These are phyloP conservation scores for Peromyscus attwateri DNA, from an alignment of 2,797 vertebrate species.

Conservation along the genomic window DNA sequence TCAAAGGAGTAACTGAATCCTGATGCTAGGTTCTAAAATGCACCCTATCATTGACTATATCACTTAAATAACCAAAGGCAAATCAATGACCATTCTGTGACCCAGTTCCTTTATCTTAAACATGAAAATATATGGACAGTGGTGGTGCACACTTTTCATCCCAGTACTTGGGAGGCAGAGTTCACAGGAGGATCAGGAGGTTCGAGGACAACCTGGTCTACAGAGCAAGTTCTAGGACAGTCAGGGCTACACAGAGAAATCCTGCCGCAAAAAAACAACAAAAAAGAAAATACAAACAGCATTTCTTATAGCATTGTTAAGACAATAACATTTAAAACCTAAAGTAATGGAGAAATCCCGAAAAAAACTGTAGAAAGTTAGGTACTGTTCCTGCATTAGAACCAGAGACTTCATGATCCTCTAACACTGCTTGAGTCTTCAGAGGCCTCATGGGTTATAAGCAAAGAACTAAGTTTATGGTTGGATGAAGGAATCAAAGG, in stretches of 20 bases:
- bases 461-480: slow-evolving; percentile 26
- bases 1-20: not conserved
- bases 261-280: too few species aligned
- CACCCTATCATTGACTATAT: not conserved
- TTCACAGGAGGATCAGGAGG: too few species aligned
- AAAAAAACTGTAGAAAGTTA: slow-evolving; percentile 16
- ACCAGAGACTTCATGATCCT: not conserved
- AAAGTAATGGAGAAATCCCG: not conserved
- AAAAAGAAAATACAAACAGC: not conserved
- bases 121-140: not conserved
- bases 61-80: not conserved
- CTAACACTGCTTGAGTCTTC: not conserved
- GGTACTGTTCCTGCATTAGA: not conserved
- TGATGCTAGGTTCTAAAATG: not conserved
- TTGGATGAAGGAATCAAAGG: not conserved
- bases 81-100: not conserved
- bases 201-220: too few species aligned
- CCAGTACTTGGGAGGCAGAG: too few species aligned
- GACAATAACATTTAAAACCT: not conserved
- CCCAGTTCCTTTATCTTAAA: not conserved
- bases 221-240: too few species aligned
- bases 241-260: too few species aligned
- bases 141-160: too few species aligned
- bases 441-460: not conserved
- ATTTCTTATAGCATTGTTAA: not conserved